Percentiles rank a stretch among this genome's conserved stretches.
phyloP scores from a whole-genome alignment of 2,888 invertebrate species.

The Drosophila emarginata region DNA sequence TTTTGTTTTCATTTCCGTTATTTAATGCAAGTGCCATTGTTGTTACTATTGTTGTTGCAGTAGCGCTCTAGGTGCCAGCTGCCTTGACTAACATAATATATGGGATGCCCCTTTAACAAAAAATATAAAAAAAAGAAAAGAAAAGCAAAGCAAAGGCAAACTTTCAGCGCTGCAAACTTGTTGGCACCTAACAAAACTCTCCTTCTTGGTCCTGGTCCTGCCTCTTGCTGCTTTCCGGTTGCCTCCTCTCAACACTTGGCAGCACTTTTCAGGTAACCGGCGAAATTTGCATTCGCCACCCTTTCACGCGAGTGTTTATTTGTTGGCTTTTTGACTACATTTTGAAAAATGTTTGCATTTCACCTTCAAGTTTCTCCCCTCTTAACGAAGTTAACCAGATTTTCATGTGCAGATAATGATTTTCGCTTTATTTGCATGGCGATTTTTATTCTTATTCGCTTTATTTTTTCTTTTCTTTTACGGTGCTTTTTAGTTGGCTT shows the following conservation, averaged over 20 bases:
- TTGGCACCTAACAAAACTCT: slow-evolving; percentile 63
- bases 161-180: slow-evolving; percentile 66
- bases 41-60: slow-evolving; percentile 41
- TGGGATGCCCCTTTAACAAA: slow-evolving; percentile 37
- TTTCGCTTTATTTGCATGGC: slow-evolving; percentile 74
- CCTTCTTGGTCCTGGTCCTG: not conserved
- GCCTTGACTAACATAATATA: slow-evolving; percentile 73
- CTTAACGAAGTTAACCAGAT: slow-evolving; percentile 75
- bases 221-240: slow-evolving; percentile 5
- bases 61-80: slow-evolving; percentile 53
- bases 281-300: slow-evolving; percentile 65
- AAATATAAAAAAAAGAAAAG: not conserved
- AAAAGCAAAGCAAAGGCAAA: slow-evolving; percentile 47
- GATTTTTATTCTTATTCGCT: slow-evolving; percentile 27
- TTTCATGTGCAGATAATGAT: slow-evolving; percentile 73
- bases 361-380: slow-evolving; percentile 33
- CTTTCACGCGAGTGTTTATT: slow-evolving; percentile 45
- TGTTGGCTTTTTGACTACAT: slow-evolving; percentile 69
- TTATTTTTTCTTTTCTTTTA: slow-evolving; percentile 28
- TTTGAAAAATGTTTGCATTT: slow-evolving; percentile 64
- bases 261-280: slow-evolving; percentile 49
- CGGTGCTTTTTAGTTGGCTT: slow-evolving; percentile 17
- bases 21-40: slow-evolving; percentile 72
- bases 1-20: slow-evolving; percentile 79
- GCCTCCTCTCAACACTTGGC: slow-evolving; percentile 52